Percentiles rank a stretch among this genome's conserved stretches.
phyloP scores from a whole-genome alignment of 1,140 invertebrate genomes.

The Ceratitis capitata region DNA sequence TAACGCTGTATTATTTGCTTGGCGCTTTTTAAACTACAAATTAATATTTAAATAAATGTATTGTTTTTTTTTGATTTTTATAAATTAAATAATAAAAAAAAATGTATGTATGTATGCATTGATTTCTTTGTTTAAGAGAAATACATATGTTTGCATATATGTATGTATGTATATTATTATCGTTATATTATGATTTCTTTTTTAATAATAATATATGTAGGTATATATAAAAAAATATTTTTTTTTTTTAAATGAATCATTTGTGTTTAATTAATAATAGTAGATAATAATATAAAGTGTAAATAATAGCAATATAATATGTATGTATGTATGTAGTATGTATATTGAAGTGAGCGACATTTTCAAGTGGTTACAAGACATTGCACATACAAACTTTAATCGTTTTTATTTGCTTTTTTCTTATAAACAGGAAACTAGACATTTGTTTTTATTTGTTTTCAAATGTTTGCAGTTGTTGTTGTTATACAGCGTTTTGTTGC shows the following conservation, averaged over 20 bases:
- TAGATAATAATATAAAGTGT: slow-evolving; percentile 35
- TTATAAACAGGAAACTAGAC: too few relatives aligned
- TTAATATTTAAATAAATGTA: slow-evolving; percentile 34
- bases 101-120: slow-evolving; percentile 34
- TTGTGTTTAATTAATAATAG: slow-evolving; percentile 37
- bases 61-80: background rate
- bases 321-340: background rate
- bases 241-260: slow-evolving; percentile 28
- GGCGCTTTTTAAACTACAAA: slow-evolving; percentile 35
- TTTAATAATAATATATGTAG: slow-evolving; percentile 4
- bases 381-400: too few relatives aligned
- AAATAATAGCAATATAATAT: slow-evolving; percentile 34
- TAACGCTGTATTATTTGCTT: slow-evolving; percentile 15
- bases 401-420: too few relatives aligned
- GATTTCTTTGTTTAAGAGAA: slow-evolving; percentile 20
- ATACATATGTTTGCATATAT: slow-evolving; percentile 27
- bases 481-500: background rate
- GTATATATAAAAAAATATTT: slow-evolving; percentile 17
- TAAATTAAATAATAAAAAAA: slow-evolving; percentile 32
- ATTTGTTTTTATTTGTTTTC: too few relatives aligned
- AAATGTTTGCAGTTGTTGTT: too few relatives aligned
- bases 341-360: too few relatives aligned
- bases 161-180: slow-evolving; percentile 10
- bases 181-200: slow-evolving; percentile 30
- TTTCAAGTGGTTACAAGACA: slow-evolving; percentile 21